A percentile compares a stretch with the other conserved stretches of the same genome.
Conservation (phyloP, 2,113 vertebrate species). For the Rhabdornis inornatus region DNA sequence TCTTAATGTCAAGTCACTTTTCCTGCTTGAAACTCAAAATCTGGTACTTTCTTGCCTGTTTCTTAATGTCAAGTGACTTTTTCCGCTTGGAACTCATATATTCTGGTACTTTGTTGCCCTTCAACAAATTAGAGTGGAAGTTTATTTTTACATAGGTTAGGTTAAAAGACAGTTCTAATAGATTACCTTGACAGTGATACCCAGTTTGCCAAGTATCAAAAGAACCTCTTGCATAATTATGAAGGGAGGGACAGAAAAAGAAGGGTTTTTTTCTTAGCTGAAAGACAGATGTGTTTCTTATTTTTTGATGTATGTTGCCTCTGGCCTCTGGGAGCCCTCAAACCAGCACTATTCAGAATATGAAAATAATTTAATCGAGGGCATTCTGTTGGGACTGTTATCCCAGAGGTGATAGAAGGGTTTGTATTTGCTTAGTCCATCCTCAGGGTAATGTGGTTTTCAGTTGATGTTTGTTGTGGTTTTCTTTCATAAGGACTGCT, state of each 20-base stretch:
- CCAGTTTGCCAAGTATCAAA: not conserved
- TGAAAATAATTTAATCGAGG: not conserved
- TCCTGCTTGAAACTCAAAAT: not conserved
- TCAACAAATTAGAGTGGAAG: not conserved
- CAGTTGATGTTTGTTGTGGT: not conserved
- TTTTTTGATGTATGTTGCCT: not conserved
- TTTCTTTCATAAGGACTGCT: not conserved
- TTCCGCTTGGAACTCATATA: not conserved
- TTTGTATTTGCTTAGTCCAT: conserved; percentile 23
- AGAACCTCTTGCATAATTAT: not conserved
- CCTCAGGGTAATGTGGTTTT: not conserved
- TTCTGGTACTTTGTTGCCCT: not conserved
- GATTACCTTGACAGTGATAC: not conserved
- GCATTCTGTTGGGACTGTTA: not conserved
- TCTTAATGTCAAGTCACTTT: not conserved
- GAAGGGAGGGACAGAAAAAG: not conserved
- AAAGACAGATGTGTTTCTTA: not conserved
- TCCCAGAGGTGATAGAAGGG: not conserved
- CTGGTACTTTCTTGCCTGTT: not conserved
- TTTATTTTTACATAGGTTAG: not conserved
- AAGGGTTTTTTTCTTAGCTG: not conserved
- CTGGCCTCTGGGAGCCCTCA: not conserved
- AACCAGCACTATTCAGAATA: not conserved
- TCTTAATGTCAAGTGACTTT: not conserved
- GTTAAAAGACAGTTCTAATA: not conserved